Percentiles rank a stretch among this genome's conserved stretches.
These are phyloP conservation scores for Xiphophorus maculatus DNA, from an alignment of 2,113 vertebrate genomes.

Conservation along the genomic window DNA sequence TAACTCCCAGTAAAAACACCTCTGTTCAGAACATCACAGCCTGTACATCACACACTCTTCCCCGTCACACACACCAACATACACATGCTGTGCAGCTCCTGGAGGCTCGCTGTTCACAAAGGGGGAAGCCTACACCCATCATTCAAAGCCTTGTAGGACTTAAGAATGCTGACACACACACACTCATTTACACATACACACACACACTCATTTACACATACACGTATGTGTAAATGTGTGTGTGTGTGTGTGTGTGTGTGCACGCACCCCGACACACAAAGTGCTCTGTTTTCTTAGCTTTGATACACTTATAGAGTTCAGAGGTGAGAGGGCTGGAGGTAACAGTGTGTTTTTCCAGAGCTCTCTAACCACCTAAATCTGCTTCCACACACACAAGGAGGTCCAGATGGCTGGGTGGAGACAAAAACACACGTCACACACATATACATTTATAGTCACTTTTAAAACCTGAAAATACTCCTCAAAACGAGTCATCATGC, in stretches of 20 bases:
- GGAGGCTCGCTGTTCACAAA: slow-evolving; percentile 68
- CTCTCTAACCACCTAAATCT: slow-evolving; percentile 73
- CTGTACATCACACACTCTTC: slow-evolving; percentile 66
- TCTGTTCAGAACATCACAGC: slow-evolving; percentile 70
- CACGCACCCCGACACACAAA: slow-evolving; percentile 46
- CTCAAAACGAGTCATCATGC: slow-evolving; percentile 4
- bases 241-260: not conserved
- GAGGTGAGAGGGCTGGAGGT: slow-evolving; percentile 78
- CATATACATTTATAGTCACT: slow-evolving; percentile 21
- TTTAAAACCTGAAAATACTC: not conserved
- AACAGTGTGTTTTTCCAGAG: slow-evolving; percentile 72
- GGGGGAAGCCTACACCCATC: slow-evolving; percentile 68
- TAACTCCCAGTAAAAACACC: slow-evolving; percentile 75
- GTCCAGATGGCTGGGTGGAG: slow-evolving; percentile 77
- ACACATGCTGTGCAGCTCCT: slow-evolving; percentile 63
- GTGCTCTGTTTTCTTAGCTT: slow-evolving; percentile 77
- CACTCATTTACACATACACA: slow-evolving; percentile 22
- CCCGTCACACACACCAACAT: slow-evolving; percentile 32
- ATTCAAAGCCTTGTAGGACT: slow-evolving; percentile 66
- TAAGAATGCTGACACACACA: slow-evolving; percentile 60
- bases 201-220: no score
- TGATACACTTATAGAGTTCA: slow-evolving; percentile 80
- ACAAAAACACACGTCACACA: slow-evolving; percentile 44
- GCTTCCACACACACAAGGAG: slow-evolving; percentile 69
- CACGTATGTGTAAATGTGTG: no score